A percentile compares a stretch with the other conserved stretches of the same genome.
These are phyloP conservation scores for Suillia variegata DNA, from an alignment of 2,888 invertebrate species.

Conservation along the genomic window DNA sequence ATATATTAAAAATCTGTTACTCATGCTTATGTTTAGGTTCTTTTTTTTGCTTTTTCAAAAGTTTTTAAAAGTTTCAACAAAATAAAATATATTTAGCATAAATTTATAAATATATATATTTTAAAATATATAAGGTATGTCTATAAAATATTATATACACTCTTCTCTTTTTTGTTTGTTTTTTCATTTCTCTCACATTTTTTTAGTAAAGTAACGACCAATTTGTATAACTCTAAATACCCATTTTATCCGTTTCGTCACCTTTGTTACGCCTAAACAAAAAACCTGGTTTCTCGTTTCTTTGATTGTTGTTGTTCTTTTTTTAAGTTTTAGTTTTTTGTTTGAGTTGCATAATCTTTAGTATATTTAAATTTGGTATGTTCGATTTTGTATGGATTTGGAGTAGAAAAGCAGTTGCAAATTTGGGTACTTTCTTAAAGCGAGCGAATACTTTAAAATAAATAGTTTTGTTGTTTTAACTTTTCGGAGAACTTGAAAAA, in stretches of 20 bases:
- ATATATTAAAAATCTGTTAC: conserved; percentile 22
- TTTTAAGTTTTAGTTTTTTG: too few species aligned
- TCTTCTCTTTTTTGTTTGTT: conserved; percentile 2
- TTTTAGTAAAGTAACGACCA: conserved; percentile 5
- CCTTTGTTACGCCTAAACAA: not conserved
- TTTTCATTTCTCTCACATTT: conserved; percentile 20
- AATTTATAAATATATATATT: conserved; percentile 32
- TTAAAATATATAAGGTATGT: conserved; percentile 29
- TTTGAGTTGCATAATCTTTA: conserved; percentile 22
- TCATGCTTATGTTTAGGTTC: conserved; percentile 1
- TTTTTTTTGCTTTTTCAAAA: conserved; percentile 20
- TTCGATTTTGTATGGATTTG: conserved; percentile 6
- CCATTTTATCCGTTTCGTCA: conserved; percentile 18
- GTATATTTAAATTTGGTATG: conserved; percentile 10
- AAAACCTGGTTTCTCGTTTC: conserved; percentile 4
- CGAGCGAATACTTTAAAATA: too few species aligned
- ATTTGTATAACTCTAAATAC: conserved; percentile 12
- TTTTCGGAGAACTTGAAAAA: too few species aligned
- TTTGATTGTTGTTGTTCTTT: not conserved
- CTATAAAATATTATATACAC: conserved; percentile 40
- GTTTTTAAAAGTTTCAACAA: conserved; percentile 35
- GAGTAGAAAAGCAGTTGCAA: too few species aligned
- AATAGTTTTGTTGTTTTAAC: too few species aligned
- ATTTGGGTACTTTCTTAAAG: too few species aligned
- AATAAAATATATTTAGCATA: conserved; percentile 35